A percentile compares a stretch with the other conserved stretches of the same genome.
Evolutionary conservation across 2,113 vertebrate genomes (phyloP).

Genomic region (Leptobrachium ailaonicum): DNA sequence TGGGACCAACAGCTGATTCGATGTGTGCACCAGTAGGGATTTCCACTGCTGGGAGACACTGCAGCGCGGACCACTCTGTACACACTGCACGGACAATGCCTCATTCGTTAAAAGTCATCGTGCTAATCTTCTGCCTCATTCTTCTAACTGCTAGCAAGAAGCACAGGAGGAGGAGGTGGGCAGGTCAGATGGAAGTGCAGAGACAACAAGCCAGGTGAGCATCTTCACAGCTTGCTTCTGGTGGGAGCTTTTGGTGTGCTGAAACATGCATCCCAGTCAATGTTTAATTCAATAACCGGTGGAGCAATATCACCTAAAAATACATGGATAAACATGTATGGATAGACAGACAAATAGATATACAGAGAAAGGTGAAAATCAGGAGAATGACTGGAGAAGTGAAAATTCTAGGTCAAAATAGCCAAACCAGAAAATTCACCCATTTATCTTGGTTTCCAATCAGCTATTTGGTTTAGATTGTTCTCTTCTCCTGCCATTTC

Average conservation of each 20-base stretch:
- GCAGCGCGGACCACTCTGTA: constrained; percentile 56
- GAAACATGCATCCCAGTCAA: too few species aligned
- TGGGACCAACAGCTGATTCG: constrained; percentile 54
- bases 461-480: too few species aligned
- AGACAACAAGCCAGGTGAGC: constrained; percentile 77
- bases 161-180: constrained; percentile 77
- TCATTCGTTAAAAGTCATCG: constrained; percentile 67
- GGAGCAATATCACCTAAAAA: too few species aligned
- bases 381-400: too few species aligned
- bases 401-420: too few species aligned
- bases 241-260: not conserved
- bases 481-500: too few species aligned
- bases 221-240: not conserved
- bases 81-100: constrained; percentile 68
- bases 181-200: constrained; percentile 67
- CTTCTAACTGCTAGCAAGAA: constrained; percentile 76
- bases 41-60: constrained; percentile 53
- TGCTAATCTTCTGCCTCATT: constrained; percentile 73
- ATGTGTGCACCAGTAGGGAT: constrained; percentile 58
- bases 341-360: too few species aligned
- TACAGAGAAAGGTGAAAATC: too few species aligned
- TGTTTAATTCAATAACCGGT: too few species aligned
- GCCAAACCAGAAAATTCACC: too few species aligned
- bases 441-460: too few species aligned
- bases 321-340: too few species aligned